These are phyloP conservation scores for Amphiduros pacificus DNA, from an alignment of 2,888 invertebrate genomes.

Conservation along the genomic window DNA sequence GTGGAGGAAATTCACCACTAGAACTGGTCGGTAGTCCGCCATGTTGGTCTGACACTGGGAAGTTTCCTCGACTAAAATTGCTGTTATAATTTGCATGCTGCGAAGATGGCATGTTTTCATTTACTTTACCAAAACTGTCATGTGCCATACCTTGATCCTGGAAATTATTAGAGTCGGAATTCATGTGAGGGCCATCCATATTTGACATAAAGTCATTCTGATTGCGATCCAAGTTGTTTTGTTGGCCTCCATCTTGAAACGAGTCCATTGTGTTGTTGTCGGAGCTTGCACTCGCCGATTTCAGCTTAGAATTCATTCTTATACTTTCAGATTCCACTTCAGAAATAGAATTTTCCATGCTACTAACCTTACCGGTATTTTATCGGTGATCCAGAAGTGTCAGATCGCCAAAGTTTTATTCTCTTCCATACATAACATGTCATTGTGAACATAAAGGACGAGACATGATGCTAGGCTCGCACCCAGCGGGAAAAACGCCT, in stretches of 20 bases:
- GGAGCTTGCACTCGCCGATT: slow-evolving; percentile 38
- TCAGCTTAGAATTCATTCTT: slow-evolving; percentile 40
- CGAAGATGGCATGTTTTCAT: slow-evolving; percentile 40
- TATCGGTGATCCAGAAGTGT: slow-evolving; percentile 19
- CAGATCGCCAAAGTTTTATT: slow-evolving; percentile 30
- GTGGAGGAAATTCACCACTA: slow-evolving; percentile 23
- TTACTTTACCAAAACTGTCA: slow-evolving; percentile 43
- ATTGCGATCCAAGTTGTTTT: slow-evolving; percentile 42
- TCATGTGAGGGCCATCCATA: slow-evolving; percentile 48
- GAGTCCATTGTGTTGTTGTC: slow-evolving; percentile 53
- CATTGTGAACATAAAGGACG: slow-evolving; percentile 32
- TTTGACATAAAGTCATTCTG: slow-evolving; percentile 37
- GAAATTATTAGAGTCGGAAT: slow-evolving; percentile 49
- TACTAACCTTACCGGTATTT: slow-evolving; percentile 32
- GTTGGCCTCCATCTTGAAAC: slow-evolving; percentile 57
- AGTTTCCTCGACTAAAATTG: slow-evolving; percentile 41
- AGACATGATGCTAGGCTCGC: slow-evolving; percentile 41
- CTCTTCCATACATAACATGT: slow-evolving; percentile 41
- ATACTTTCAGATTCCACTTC: slow-evolving; percentile 27
- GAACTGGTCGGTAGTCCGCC: slow-evolving; percentile 36
- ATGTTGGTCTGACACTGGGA: slow-evolving; percentile 45
- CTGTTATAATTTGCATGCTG: slow-evolving; percentile 43
- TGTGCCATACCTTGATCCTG: too few species aligned
- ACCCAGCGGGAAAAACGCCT: slow-evolving; percentile 34
- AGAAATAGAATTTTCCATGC: slow-evolving; percentile 37